A percentile compares a stretch with the other conserved stretches of the same genome.
phyloP scores from a whole-genome alignment of 2,888 invertebrate genomes.

The Cosmia pyralina region DNA sequence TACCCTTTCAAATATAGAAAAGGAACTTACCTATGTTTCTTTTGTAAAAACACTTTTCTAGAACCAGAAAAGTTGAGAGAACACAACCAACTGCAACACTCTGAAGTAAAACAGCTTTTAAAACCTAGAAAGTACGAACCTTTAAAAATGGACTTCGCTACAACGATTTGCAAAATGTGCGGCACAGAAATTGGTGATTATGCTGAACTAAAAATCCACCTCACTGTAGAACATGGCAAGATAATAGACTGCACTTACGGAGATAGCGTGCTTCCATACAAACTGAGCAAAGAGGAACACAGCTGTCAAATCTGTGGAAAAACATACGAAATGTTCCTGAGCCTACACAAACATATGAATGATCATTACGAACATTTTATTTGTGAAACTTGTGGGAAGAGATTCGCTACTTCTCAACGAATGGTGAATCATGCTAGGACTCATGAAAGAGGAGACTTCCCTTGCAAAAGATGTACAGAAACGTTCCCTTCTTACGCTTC shows the following conservation, averaged over 20 bases:
- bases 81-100: constrained; percentile 78
- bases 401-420: constrained; percentile 83
- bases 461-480: constrained; percentile 83
- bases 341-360: constrained; percentile 87
- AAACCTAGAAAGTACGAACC: constrained; percentile 86
- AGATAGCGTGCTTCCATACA: constrained; percentile 85
- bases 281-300: constrained; percentile 82
- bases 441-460: constrained; percentile 82
- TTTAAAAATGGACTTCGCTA: constrained; percentile 84
- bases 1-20: constrained; percentile 87
- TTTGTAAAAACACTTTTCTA: constrained; percentile 82
- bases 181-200: constrained; percentile 76
- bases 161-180: constrained; percentile 80
- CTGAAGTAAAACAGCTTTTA: constrained; percentile 72
- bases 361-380: constrained; percentile 86
- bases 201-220: constrained; percentile 77
- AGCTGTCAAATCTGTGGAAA: constrained; percentile 85
- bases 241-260: constrained; percentile 79
- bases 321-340: constrained; percentile 85
- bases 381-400: constrained; percentile 86
- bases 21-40: constrained; percentile 85
- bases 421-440: constrained; percentile 85
- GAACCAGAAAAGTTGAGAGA: constrained; percentile 85
- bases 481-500: constrained; percentile 79
- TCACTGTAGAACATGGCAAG: constrained; percentile 78